Evolutionary conservation across 2,888 invertebrate genomes (phyloP).

Genomic region (Polydrusus tereticollis): DNA sequence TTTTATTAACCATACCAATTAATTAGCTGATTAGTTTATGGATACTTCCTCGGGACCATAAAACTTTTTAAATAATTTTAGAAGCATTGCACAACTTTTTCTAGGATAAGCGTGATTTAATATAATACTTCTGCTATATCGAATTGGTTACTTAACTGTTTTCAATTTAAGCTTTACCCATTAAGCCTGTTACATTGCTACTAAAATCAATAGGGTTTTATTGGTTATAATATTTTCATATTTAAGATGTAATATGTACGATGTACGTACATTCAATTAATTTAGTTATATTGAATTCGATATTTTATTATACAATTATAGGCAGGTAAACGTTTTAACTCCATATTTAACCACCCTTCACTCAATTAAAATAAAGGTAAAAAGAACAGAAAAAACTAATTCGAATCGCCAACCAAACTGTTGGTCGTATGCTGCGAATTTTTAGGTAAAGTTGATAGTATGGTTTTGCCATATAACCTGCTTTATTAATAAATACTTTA

Average conservation of each 20-base stretch:
- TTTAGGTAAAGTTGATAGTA: too few species aligned
- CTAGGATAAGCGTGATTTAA: neutral
- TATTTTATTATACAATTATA: neutral
- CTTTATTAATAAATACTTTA: too few species aligned
- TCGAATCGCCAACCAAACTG: too few species aligned
- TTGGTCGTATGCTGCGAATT: too few species aligned
- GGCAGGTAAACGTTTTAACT: neutral
- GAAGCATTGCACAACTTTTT: neutral
- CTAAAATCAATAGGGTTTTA: neutral
- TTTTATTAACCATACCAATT: too few species aligned
- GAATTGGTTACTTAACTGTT: slow-evolving; percentile 10
- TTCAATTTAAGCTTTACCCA: slow-evolving; percentile 28
- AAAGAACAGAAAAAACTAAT: too few species aligned
- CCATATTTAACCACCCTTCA: neutral
- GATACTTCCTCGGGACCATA: too few species aligned
- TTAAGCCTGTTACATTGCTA: slow-evolving; percentile 31
- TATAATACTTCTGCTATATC: neutral
- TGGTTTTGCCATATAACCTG: too few species aligned
- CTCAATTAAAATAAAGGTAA: too few species aligned
- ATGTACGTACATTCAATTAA: neutral
- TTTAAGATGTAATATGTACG: too few species aligned
- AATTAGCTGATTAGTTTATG: too few species aligned
- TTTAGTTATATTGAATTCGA: neutral
- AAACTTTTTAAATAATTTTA: neutral
- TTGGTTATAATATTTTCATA: neutral